A percentile compares a stretch with the other conserved stretches of the same genome.
These are phyloP conservation scores for Drosophila lacteicornis DNA, from an alignment of 1,140 invertebrate genomes.

Conservation along the genomic window DNA sequence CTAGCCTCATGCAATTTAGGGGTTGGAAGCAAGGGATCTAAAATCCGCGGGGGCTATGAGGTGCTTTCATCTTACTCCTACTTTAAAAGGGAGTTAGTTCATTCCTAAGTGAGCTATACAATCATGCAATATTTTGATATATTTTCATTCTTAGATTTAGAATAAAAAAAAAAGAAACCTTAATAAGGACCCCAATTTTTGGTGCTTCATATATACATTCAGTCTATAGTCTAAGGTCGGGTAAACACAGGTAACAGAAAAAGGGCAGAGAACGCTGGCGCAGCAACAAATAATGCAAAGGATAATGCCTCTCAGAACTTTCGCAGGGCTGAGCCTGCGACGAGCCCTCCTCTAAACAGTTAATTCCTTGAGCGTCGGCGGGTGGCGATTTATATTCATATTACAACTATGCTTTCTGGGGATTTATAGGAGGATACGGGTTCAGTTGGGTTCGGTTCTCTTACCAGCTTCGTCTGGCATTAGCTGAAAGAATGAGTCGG, in stretches of 20 bases:
- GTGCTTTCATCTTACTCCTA: slow-evolving; percentile 5
- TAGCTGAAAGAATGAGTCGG: slow-evolving; percentile 87
- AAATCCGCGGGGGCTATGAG: not conserved
- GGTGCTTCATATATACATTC: slow-evolving; percentile 11
- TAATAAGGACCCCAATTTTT: not conserved
- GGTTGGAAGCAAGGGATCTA: not conserved
- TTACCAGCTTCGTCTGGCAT: slow-evolving; percentile 89
- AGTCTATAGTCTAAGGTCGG: not conserved
- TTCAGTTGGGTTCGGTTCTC: slow-evolving; percentile 48
- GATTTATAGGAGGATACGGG: slow-evolving; percentile 5
- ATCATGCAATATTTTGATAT: slow-evolving; percentile 13
- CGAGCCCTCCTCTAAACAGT: not conserved
- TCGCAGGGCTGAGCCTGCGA: not conserved
- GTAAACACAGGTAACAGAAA: slow-evolving; percentile 3
- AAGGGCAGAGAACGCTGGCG: slow-evolving; percentile 4
- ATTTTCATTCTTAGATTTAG: not conserved
- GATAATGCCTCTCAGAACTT: slow-evolving; percentile 13
- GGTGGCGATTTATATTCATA: slow-evolving; percentile 16
- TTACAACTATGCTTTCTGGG: slow-evolving; percentile 49
- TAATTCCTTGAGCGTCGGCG: slow-evolving; percentile 24
- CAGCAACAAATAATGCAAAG: slow-evolving; percentile 20
- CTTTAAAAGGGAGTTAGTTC: not conserved
- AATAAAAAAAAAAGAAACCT: not conserved
- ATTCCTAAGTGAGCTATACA: slow-evolving; percentile 6
- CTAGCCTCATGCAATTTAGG: slow-evolving; percentile 27